These are phyloP conservation scores for Callipepla californica DNA, from an alignment of 2,113 vertebrate species.

Conservation along the genomic window DNA sequence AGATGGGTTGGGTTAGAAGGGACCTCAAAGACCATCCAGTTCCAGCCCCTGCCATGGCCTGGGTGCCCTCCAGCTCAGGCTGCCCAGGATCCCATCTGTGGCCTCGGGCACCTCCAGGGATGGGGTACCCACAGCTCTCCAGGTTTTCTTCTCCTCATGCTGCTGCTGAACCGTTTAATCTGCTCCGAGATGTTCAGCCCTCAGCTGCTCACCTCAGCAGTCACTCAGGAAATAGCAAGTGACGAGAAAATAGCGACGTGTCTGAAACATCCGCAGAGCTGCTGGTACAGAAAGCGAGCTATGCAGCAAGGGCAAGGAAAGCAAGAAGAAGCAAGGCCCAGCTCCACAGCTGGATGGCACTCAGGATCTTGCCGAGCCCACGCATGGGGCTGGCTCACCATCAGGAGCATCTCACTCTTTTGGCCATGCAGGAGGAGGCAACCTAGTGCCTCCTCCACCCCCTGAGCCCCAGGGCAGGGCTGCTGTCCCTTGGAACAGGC, in stretches of 20 bases:
- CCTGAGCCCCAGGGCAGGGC: accelerated
- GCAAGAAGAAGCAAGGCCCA: not conserved
- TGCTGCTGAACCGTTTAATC: not conserved
- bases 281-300: not conserved
- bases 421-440: accelerated
- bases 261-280: not conserved
- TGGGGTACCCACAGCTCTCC: no score
- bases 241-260: not conserved
- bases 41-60: no score
- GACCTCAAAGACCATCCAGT: no score
- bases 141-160: not conserved
- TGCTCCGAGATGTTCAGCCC: not conserved
- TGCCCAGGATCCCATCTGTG: no score
- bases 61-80: no score
- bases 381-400: not conserved
- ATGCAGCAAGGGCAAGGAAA: not conserved
- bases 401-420: not conserved
- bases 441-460: not conserved
- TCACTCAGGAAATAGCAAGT: not conserved
- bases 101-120: no score
- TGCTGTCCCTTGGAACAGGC: not conserved
- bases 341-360: no score
- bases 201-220: no score
- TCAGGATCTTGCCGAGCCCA: no score
- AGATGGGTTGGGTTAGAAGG: no score